phyloP scores from a whole-genome alignment of 2,888 invertebrate genomes.

The Chymomyza procnemis region DNA sequence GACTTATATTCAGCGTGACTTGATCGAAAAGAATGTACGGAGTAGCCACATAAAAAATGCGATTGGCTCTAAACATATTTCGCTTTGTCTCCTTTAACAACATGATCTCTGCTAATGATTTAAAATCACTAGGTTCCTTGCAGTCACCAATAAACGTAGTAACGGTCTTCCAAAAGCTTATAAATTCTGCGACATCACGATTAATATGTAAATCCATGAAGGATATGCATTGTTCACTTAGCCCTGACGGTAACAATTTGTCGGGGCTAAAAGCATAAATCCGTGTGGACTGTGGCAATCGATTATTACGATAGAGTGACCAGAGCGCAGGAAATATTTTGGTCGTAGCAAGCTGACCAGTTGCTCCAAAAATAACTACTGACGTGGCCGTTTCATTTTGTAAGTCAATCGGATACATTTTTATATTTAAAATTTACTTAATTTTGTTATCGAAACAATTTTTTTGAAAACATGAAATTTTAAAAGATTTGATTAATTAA shows the following conservation, averaged over 20 bases:
- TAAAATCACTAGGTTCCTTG: slow-evolving; percentile 38
- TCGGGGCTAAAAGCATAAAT: slow-evolving; percentile 49
- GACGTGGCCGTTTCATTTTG: slow-evolving; percentile 52
- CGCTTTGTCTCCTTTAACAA: slow-evolving; percentile 42
- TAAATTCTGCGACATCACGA: slow-evolving; percentile 45
- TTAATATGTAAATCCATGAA: slow-evolving; percentile 42
- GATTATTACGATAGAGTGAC: slow-evolving; percentile 54
- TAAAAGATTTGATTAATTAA: background rate
- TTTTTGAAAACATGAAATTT: background rate
- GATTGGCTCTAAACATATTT: slow-evolving; percentile 41
- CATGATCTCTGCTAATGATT: slow-evolving; percentile 23
- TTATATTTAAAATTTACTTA: background rate
- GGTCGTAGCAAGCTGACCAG: slow-evolving; percentile 39
- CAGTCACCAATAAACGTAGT: slow-evolving; percentile 42
- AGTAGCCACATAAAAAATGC: slow-evolving; percentile 56
- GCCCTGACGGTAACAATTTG: slow-evolving; percentile 22
- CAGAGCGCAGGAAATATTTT: slow-evolving; percentile 54
- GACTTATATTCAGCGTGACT: slow-evolving; percentile 38
- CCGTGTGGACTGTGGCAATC: slow-evolving; percentile 43
- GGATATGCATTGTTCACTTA: slow-evolving; percentile 47
- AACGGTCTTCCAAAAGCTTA: slow-evolving; percentile 55
- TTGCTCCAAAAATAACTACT: slow-evolving; percentile 56
- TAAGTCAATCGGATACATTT: slow-evolving; percentile 46
- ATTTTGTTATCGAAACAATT: slow-evolving; percentile 1
- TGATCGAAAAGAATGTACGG: slow-evolving; percentile 48